Evolutionary conservation across 2,888 invertebrate genomes (phyloP).

Genomic region (Elgonia sp.): DNA sequence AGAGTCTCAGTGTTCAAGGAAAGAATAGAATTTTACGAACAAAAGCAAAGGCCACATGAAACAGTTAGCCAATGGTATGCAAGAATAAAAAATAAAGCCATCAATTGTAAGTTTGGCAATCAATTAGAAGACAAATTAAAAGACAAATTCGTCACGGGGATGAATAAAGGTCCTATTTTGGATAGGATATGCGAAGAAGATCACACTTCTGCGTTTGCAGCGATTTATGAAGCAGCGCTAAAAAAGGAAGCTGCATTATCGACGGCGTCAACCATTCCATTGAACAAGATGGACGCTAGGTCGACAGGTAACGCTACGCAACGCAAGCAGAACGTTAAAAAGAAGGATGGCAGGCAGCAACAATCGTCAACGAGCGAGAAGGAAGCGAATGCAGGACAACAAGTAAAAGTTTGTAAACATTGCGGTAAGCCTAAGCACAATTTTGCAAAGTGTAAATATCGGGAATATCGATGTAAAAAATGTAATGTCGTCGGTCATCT

Average conservation of each 20-base stretch:
- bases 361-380: no score
- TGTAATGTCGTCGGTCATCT: constrained; percentile 60
- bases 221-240: constrained; percentile 61
- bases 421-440: constrained; percentile 59
- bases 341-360: no score
- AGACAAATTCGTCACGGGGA: constrained; percentile 77
- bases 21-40: constrained; percentile 74
- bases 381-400: no score
- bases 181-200: constrained; percentile 73
- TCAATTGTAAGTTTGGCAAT: constrained; percentile 72
- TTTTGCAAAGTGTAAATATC: constrained; percentile 66
- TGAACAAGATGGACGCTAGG: background rate
- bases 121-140: constrained; percentile 76
- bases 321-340: no score
- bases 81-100: constrained; percentile 80
- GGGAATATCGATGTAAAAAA: constrained; percentile 36
- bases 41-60: constrained; percentile 76
- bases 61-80: constrained; percentile 77
- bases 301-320: no score
- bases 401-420: no score
- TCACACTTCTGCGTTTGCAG: constrained; percentile 33
- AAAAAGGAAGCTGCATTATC: constrained; percentile 69
- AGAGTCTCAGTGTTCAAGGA: constrained; percentile 63
- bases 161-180: constrained; percentile 56
- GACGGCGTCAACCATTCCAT: constrained; percentile 11